These are phyloP conservation scores for Gymnothorax reevesii DNA, from an alignment of 2,797 vertebrate genomes.

Conservation along the genomic window DNA sequence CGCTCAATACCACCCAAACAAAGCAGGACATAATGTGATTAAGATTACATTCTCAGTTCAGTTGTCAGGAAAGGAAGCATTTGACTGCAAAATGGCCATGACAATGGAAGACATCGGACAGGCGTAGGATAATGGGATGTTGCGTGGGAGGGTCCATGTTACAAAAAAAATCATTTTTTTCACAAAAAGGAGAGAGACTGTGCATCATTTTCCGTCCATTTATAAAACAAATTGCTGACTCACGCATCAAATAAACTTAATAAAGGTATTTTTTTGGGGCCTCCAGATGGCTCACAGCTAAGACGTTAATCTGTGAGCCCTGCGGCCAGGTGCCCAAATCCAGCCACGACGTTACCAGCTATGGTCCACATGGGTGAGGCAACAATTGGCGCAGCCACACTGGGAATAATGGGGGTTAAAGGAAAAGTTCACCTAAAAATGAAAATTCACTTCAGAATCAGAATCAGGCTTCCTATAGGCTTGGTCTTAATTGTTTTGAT, in stretches of 20 bases:
- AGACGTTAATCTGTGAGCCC: too few species aligned
- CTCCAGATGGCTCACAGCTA: too few species aligned
- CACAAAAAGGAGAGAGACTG: neutral
- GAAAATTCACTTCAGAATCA: too few species aligned
- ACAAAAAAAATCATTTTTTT: neutral
- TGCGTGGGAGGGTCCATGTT: neutral
- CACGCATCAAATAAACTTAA: neutral
- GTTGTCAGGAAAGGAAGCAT: neutral
- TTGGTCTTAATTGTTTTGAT: too few species aligned
- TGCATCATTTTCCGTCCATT: neutral
- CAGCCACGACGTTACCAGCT: too few species aligned
- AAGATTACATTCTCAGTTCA: constrained; percentile 13
- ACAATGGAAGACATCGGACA: neutral
- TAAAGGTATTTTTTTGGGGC: neutral
- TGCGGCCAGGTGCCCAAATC: too few species aligned
- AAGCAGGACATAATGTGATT: constrained; percentile 6
- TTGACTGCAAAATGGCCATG: constrained; percentile 8
- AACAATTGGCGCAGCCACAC: too few species aligned
- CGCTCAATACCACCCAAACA: neutral
- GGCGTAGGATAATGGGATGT: neutral
- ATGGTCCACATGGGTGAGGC: too few species aligned
- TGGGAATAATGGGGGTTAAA: too few species aligned
- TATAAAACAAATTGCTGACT: neutral
- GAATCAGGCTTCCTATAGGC: too few species aligned
- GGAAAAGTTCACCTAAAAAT: too few species aligned